phyloP scores from a whole-genome alignment of 2,113 vertebrate genomes.

The Struthio camelus region DNA sequence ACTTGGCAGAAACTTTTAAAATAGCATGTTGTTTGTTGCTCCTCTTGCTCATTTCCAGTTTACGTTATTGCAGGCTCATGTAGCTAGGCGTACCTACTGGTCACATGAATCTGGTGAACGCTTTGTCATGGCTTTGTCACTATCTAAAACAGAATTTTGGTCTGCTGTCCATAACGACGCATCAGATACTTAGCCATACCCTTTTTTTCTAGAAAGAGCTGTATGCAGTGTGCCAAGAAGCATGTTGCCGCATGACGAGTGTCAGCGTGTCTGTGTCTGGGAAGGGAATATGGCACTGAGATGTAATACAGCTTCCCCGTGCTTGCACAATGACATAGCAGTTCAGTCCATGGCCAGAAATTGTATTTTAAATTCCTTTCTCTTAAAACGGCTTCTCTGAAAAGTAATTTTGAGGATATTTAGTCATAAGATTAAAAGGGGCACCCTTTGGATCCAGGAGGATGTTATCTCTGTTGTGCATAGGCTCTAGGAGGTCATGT shows the following conservation, averaged over 20 bases:
- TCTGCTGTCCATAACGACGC: background rate
- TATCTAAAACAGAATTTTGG: background rate
- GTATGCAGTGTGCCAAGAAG: background rate
- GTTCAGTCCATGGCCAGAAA: background rate
- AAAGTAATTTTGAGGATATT: conserved; percentile 2
- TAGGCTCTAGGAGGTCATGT: background rate
- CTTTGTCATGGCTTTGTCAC: background rate
- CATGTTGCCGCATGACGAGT: background rate
- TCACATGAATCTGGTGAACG: background rate
- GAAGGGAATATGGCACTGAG: background rate
- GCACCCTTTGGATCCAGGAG: background rate
- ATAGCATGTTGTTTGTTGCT: background rate
- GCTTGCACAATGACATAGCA: background rate
- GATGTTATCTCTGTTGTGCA: conserved; percentile 63
- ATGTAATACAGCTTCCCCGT: background rate
- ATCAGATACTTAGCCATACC: background rate
- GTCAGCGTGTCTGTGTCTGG: background rate
- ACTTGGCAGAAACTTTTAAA: background rate
- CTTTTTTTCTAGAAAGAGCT: conserved; percentile 6
- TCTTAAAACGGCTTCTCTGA: conserved; percentile 9
- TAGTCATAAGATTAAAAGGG: conserved; percentile 23
- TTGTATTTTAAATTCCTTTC: conserved; percentile 15
- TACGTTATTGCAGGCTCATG: background rate
- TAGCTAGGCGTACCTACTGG: background rate
- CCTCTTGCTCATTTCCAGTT: background rate